phyloP scores from a whole-genome alignment of 2,888 invertebrate species.

The Troides oblongomaculatus region DNA sequence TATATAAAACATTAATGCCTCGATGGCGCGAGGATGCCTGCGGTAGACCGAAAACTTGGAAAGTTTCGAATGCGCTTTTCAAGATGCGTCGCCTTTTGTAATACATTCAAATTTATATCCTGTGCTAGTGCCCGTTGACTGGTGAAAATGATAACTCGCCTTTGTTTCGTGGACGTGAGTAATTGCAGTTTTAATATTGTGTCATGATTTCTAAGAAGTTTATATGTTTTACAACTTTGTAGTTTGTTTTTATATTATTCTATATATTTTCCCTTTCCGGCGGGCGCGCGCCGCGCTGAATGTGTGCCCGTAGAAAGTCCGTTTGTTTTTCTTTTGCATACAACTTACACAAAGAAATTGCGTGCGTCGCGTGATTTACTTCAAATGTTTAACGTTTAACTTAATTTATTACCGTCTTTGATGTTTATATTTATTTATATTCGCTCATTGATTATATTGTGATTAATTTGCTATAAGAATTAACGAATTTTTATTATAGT shows the following conservation, averaged over 20 bases:
- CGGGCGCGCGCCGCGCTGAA: too few relatives aligned
- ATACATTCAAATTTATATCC: slow-evolving; percentile 38
- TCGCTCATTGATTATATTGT: too few relatives aligned
- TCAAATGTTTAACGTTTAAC: slow-evolving; percentile 13
- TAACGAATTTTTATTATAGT: too few relatives aligned
- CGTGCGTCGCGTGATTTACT: slow-evolving; percentile 37
- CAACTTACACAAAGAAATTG: slow-evolving; percentile 40
- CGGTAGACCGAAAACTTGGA: slow-evolving; percentile 59
- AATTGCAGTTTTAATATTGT: slow-evolving; percentile 11
- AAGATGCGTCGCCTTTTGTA: slow-evolving; percentile 45
- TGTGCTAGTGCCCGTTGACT: slow-evolving; percentile 37
- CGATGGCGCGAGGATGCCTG: slow-evolving; percentile 59
- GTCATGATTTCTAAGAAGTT: slow-evolving; percentile 6
- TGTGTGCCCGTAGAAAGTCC: slow-evolving; percentile 31
- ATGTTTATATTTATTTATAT: too few relatives aligned
- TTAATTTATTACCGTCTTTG: too few relatives aligned
- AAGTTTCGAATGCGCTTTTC: slow-evolving; percentile 50
- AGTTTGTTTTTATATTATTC: neutral
- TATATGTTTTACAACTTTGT: neutral
- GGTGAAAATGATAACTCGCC: slow-evolving; percentile 47
- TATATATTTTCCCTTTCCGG: too few relatives aligned
- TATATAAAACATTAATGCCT: slow-evolving; percentile 38
- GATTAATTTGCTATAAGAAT: too few relatives aligned
- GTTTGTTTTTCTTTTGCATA: slow-evolving; percentile 32
- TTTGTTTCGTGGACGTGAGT: slow-evolving; percentile 53